Evolutionary conservation across 2,797 vertebrate species (phyloP), one percentile per base, ranked within the genome.

Genomic region (Chaunax sp.): DNA sequence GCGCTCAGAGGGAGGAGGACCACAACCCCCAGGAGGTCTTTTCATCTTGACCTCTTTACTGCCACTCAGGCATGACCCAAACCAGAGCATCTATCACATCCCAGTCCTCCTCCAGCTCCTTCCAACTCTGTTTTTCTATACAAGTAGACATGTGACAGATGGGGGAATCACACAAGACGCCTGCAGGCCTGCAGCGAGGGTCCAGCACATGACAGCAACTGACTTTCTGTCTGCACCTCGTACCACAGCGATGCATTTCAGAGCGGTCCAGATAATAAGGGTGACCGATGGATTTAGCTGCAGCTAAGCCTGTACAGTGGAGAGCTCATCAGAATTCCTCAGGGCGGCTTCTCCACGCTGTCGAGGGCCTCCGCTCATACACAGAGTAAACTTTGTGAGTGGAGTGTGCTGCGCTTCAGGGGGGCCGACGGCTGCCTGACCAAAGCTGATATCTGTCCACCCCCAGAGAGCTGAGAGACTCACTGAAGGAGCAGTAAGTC

Each of bases 31-130:
- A 56, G 67, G 69, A 72, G 74, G 70, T 81, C 75, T 77, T 76
- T 72, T 83, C 80, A 85, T 79, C 33, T 72, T 63, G 54, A 70
- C 44, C 40, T 60, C 69, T 86, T 87, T 82, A 76, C 69, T 68
- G 69, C 75, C 43, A 49, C 60, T 69, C 71, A 53, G 69, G 57
- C 78, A 79, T 43, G 53, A 64, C 46, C 52, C 52, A 22, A 33
- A 60, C 56, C 55, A 41, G 35, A 74, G 78, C 67, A 16, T 38
- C 30, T 46, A 43, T 46, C 62, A 10, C 11, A 45, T 57, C 56
- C 53, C 1, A n/a, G 46, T 20, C 38, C 22, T 0, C 41, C 45
- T 50, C 43, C 16, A 8, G 45, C 20, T 50, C 28, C 50, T 56
- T n/a, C 40, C 22, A 18, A 56, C 35, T 66, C 43, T 20, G 30